Percentiles rank a stretch among this genome's conserved stretches.
These are phyloP conservation scores for Perccottus glenii DNA, from an alignment of 2,113 vertebrate genomes.

Conservation along the genomic window DNA sequence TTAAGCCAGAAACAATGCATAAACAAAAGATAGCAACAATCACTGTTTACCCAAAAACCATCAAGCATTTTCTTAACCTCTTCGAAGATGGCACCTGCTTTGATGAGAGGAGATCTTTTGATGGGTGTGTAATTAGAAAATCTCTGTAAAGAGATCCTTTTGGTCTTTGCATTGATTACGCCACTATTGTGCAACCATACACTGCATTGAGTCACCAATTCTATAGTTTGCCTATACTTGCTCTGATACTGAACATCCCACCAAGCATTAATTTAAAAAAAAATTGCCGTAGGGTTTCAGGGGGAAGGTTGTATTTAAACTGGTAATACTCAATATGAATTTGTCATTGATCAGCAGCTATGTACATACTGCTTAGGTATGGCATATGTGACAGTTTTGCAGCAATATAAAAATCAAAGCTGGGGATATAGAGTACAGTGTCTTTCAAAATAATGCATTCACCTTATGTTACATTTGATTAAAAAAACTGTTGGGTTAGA, in stretches of 20 bases:
- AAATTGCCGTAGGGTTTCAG: conserved; percentile 37
- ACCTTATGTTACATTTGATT: too few species aligned
- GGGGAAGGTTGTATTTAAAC: conserved; percentile 47
- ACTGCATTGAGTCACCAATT: conserved; percentile 7
- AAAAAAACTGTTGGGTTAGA: too few species aligned
- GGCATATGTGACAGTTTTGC: conserved; percentile 25
- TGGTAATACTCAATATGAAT: conserved; percentile 30
- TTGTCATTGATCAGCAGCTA: conserved; percentile 19
- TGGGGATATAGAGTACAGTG: conserved; percentile 11
- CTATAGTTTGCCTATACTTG: conserved; percentile 14
- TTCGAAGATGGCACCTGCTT: conserved; percentile 7
- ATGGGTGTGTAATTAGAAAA: conserved; percentile 2
- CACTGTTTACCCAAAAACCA: conserved; percentile 40
- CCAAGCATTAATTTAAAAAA: conserved; percentile 34
- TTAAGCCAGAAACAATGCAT: conserved; percentile 22
- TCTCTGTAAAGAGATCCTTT: not conserved
- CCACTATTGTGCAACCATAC: not conserved
- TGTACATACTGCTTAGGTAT: not conserved
- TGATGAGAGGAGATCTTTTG: not conserved
- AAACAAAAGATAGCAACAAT: conserved; percentile 37
- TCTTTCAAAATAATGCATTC: not conserved
- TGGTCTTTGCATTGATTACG: not conserved
- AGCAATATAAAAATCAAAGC: conserved; percentile 13
- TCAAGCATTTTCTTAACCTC: conserved; percentile 9
- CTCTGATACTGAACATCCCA: conserved; percentile 19